Conservation (phyloP, 2,113 vertebrate species). For the Cynocephalus volans region DNA sequence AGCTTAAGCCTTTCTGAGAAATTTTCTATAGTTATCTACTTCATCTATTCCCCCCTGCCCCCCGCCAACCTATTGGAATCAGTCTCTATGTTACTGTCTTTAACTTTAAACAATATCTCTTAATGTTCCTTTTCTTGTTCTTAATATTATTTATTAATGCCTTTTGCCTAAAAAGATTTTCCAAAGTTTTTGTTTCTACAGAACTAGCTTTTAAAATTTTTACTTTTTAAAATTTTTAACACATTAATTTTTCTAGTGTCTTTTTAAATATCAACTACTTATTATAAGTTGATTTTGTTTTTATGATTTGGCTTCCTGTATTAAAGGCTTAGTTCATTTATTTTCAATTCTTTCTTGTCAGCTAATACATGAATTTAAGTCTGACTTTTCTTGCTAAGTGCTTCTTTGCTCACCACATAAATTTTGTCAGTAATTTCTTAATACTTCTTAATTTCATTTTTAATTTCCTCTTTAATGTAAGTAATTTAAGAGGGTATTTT, state of each 20-base stretch:
- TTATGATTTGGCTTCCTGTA: not conserved
- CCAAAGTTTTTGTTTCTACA: not conserved
- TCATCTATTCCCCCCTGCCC: not conserved
- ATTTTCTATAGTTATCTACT: conserved; percentile 10
- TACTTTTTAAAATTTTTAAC: not conserved
- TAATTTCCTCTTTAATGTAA: conserved; percentile 20
- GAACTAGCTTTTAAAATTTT: not conserved
- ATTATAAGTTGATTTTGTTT: conserved; percentile 40
- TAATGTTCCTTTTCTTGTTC: not conserved
- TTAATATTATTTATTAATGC: not conserved
- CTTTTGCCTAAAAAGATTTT: conserved; percentile 13
- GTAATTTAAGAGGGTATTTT: conserved; percentile 35
- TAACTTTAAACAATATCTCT: not conserved
- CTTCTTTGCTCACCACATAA: conserved; percentile 21
- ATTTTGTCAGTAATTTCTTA: conserved; percentile 42
- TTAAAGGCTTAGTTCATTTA: conserved; percentile 14
- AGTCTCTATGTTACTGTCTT: conserved; percentile 19
- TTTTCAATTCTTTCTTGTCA: not conserved
- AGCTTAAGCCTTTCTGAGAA: not conserved
- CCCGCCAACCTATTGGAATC: not conserved
- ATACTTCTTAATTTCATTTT: conserved; percentile 18
- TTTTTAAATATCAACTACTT: not conserved
- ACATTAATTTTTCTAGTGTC: not conserved
- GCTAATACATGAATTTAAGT: not conserved
- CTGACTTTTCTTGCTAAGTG: not conserved